These are phyloP conservation scores for Phalloptychus januarius DNA, from an alignment of 2,797 vertebrate genomes.

Conservation along the genomic window DNA sequence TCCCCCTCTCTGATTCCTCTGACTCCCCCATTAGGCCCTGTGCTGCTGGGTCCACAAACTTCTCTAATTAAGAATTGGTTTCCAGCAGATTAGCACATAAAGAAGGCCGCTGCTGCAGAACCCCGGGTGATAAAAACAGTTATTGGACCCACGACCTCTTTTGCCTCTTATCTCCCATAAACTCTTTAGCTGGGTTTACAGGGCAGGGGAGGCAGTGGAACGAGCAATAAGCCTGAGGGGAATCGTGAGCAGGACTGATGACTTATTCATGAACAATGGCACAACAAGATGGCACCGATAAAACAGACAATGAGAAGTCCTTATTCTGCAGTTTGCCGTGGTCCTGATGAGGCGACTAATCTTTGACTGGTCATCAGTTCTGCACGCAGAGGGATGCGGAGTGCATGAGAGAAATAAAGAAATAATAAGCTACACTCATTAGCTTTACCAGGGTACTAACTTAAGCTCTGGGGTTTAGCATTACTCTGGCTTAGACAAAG, in stretches of 20 bases:
- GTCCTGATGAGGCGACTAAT: slow-evolving; percentile 51
- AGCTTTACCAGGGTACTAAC: slow-evolving; percentile 30
- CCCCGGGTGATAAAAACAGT: slow-evolving; percentile 75
- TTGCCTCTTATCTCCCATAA: slow-evolving; percentile 81
- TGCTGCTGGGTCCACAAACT: slow-evolving; percentile 70
- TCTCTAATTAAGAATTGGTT: slow-evolving; percentile 82
- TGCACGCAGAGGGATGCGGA: background rate
- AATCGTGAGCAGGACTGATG: slow-evolving; percentile 60
- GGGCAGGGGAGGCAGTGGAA: slow-evolving; percentile 58
- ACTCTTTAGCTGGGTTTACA: slow-evolving; percentile 81
- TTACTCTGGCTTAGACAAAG: slow-evolving; percentile 46
- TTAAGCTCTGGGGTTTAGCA: slow-evolving; percentile 52
- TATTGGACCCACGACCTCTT: slow-evolving; percentile 79
- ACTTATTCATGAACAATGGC: slow-evolving; percentile 78
- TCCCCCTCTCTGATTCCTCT: slow-evolving; percentile 53
- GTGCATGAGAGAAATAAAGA: slow-evolving; percentile 9
- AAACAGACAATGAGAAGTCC: slow-evolving; percentile 63
- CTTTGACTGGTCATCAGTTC: slow-evolving; percentile 26
- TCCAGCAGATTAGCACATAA: slow-evolving; percentile 69
- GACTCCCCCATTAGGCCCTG: slow-evolving; percentile 61
- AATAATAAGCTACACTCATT: slow-evolving; percentile 39
- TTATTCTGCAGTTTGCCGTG: slow-evolving; percentile 34
- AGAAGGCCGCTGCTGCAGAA: slow-evolving; percentile 65
- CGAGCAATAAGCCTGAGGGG: slow-evolving; percentile 68
- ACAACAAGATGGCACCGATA: slow-evolving; percentile 64